These are phyloP conservation scores for Phlogophora meticulosa DNA, from an alignment of 2,888 invertebrate genomes.

Conservation along the genomic window DNA sequence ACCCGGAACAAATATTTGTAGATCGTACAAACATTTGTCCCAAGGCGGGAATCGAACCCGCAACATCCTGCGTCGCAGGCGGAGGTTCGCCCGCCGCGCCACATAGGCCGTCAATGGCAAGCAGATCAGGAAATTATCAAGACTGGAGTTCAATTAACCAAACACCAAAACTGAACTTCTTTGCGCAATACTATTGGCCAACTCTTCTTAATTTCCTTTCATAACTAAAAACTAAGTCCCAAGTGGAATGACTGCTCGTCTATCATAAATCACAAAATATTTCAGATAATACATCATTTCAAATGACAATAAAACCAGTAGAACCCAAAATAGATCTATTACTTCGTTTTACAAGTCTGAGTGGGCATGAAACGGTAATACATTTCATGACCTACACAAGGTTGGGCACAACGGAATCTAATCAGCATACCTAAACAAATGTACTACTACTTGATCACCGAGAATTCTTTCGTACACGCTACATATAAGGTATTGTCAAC, in stretches of 20 bases:
- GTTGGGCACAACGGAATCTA: constrained; percentile 39
- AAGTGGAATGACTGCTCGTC: neutral
- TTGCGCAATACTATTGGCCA: neutral
- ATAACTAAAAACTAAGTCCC: no score
- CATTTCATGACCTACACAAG: constrained; percentile 56
- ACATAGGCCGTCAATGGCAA: no score
- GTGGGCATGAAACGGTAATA: constrained; percentile 27
- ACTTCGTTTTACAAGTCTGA: constrained; percentile 15
- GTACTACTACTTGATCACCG: constrained; percentile 43
- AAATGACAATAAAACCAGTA: constrained; percentile 32
- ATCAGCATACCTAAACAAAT: constrained; percentile 50
- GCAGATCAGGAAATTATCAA: neutral
- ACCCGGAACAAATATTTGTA: no score
- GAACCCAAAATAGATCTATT: constrained; percentile 31
- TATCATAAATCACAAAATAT: constrained; percentile 14
- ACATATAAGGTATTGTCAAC: constrained; percentile 19
- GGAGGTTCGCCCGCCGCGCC: no score
- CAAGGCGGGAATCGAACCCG: no score
- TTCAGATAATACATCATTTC: constrained; percentile 8
- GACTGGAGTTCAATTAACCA: no score
- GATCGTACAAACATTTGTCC: no score
- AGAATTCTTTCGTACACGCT: constrained; percentile 36
- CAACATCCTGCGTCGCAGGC: no score
- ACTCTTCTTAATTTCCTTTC: neutral
- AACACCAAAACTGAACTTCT: neutral